Percentiles rank a stretch among this genome's conserved stretches.
phyloP scores from a whole-genome alignment of 2,113 vertebrate genomes.

The Psittacus erithacus region DNA sequence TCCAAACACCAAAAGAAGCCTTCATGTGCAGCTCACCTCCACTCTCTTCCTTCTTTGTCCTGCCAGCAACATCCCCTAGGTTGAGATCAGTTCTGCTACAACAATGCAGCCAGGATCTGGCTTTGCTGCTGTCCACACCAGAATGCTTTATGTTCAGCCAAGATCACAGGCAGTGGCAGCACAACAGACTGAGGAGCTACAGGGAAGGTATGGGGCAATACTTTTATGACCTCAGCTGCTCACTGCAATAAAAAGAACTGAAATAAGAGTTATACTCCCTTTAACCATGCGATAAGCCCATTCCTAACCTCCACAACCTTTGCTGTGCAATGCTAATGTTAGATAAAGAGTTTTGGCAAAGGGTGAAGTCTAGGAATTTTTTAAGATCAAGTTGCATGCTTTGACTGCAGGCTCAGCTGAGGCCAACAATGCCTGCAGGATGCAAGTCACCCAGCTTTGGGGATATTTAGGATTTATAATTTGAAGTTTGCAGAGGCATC shows the following conservation, averaged over 20 bases:
- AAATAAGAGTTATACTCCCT: neutral
- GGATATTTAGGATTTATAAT: neutral
- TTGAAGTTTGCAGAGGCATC: neutral
- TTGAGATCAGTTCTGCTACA: neutral
- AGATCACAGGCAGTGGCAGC: neutral
- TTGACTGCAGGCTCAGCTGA: neutral
- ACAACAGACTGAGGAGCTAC: rapidly evolving
- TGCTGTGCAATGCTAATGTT: neutral
- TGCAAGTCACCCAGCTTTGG: neutral
- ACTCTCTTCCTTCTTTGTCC: neutral
- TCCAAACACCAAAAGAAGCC: neutral
- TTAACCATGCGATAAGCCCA: neutral
- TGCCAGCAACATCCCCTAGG: neutral
- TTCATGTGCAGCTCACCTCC: rapidly evolving
- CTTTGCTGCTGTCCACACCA: neutral
- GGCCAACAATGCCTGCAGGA: neutral
- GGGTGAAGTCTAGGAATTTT: neutral
- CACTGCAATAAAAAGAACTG: neutral
- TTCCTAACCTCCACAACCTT: neutral
- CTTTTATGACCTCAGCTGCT: neutral
- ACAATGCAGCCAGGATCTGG: neutral
- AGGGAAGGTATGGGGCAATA: neutral
- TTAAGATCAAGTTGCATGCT: neutral
- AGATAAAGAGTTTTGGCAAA: neutral
- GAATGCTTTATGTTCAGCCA: neutral